Percentiles rank a stretch among this genome's conserved stretches.
phyloP scores from a whole-genome alignment of 2,113 vertebrate genomes.

The Amphiprion ocellaris region DNA sequence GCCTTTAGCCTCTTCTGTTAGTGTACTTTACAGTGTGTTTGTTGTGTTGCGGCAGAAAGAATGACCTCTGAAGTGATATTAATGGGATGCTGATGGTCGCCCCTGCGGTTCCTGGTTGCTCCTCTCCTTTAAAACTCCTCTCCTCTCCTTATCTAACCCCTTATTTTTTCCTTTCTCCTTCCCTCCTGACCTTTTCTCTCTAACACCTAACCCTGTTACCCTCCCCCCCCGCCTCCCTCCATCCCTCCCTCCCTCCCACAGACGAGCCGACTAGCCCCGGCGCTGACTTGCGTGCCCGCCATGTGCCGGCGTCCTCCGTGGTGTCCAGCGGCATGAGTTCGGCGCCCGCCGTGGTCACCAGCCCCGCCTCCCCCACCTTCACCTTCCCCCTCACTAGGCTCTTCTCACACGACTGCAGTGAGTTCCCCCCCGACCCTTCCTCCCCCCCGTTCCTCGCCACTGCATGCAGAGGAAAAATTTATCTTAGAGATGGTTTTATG shows the following conservation, averaged over 20 bases:
- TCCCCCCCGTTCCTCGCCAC: constrained; percentile 10
- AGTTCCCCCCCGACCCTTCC: constrained; percentile 77
- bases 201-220: constrained; percentile 61
- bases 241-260: constrained; percentile 68
- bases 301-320: constrained; percentile 95
- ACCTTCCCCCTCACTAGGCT: constrained; percentile 92
- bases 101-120: constrained; percentile 21
- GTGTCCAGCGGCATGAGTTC: constrained; percentile 97
- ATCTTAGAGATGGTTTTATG: neutral
- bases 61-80: too few relatives aligned
- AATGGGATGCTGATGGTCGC: too few relatives aligned
- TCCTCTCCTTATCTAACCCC: constrained; percentile 49
- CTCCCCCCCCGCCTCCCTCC: neutral
- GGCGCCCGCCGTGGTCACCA: constrained; percentile 88
- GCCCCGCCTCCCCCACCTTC: constrained; percentile 92
- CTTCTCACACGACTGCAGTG: constrained; percentile 97
- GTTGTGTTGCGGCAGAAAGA: constrained; percentile 1
- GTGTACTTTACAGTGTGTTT: neutral
- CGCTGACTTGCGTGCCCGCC: constrained; percentile 95
- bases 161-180: constrained; percentile 25
- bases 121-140: constrained; percentile 31
- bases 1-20: neutral
- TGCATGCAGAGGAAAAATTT: constrained; percentile 69
- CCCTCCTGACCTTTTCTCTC: constrained; percentile 48
- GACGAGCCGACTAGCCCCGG: constrained; percentile 97